Conservation (phyloP, 2,113 vertebrate species). For the Halichoeres trimaculatus region DNA sequence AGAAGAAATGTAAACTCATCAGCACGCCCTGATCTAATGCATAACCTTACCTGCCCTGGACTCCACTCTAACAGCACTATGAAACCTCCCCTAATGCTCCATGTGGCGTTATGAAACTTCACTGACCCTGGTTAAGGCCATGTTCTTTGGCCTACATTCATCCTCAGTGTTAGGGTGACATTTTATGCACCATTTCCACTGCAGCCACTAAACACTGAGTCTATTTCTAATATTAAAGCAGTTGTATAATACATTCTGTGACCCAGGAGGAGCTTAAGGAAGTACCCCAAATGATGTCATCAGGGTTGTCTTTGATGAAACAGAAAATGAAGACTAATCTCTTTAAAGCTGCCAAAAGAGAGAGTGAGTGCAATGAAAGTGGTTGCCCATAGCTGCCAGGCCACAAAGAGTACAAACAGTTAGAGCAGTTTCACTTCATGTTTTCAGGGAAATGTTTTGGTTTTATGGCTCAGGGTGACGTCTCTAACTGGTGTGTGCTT, state of each 20-base stretch:
- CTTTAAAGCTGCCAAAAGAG: background rate
- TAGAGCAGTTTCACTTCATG: background rate
- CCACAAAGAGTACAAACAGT: background rate
- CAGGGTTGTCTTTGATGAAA: background rate
- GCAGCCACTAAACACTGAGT: background rate
- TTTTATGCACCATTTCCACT: background rate
- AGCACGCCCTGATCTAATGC: background rate
- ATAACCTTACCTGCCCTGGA: background rate
- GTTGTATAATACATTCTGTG: background rate
- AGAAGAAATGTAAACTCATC: background rate
- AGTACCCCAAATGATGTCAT: background rate
- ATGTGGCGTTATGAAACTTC: background rate
- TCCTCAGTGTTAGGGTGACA: background rate
- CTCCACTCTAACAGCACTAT: background rate
- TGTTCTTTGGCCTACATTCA: background rate
- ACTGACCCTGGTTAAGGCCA: background rate
- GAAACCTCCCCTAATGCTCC: background rate
- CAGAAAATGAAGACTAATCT: background rate
- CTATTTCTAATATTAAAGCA: background rate
- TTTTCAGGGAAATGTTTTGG: no score
- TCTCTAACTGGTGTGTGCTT: background rate
- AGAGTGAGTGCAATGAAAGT: background rate
- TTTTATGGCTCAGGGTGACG: background rate
- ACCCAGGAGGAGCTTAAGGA: background rate
- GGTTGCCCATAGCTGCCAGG: background rate